Base-by-base conservation (phyloP, 2,888 invertebrate genomes). In the Morpho deidamia region DNA sequence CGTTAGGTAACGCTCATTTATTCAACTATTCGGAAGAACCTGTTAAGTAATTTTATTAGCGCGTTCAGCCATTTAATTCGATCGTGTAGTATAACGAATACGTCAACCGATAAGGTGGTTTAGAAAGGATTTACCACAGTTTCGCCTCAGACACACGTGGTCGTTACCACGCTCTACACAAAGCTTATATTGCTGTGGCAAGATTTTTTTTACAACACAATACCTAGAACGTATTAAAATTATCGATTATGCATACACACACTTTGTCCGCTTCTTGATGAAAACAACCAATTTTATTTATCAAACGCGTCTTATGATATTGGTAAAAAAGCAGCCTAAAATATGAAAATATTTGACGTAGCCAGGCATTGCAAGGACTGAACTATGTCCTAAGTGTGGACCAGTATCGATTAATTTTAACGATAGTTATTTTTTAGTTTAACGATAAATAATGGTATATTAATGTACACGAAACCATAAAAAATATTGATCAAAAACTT, bases 41-140 rank as follows among this genome's bases (percentile, higher is more conserved):
- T 23, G 23, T 23, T 23, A 23, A 23, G 23, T 23, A 23, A 23
- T 23, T 23, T 23, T 23, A 23, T 23, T 23, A 23, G 23, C 23
- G 23, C 23, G n/a, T 37, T 37, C 37, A 37, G 37, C n/a, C 37
- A 37, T 37, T 32, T 10, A 10, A 4, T 32, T 23, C 23, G 23
- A 43, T 42, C 23, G 9, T 41, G 3, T 41, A 55, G 32, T 51
- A 38, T 51, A 47, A 37, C 48, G 47, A 54, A 54, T 48, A 54
- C 47, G 47, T 51, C 53, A 46, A 34, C 53, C 54, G 48, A 54
- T 54, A 57, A 57, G 54, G 48, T 38, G 47, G 41, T 41, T 47
- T 54, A 48, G 47, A 54, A 48, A 51, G 46, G 44, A 58, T 58
- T 58, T 37, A 54, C 43, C 51, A 54, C 51, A 54, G 51, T 49